Evolutionary conservation across 2,888 invertebrate genomes (phyloP), one percentile per base, ranked within the genome.

Genomic region (Acronicta psi): DNA sequence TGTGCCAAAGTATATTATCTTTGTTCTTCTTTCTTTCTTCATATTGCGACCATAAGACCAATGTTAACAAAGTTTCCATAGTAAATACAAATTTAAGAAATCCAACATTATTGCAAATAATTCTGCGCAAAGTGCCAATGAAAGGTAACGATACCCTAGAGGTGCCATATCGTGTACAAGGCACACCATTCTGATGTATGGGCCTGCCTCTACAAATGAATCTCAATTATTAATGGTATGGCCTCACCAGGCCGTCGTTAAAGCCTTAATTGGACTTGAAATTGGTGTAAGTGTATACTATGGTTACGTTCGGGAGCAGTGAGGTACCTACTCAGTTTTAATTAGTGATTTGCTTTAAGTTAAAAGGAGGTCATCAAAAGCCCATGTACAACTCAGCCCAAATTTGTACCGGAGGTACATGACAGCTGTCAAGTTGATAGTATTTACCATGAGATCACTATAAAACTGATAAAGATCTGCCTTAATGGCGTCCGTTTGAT

Each of bases 221-320:
- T 47, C 63, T 67, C 49, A 53, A 57, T 63, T 63, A 67, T 70
- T 53, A 60, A 73, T 58, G 67, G 41, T 43, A 55, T 43, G 41
- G 45, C 34, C 44, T 17, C 38, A 50, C 53, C 18, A 49, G 51
- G 46, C 40, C 29, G 18, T n/a, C 44, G 47, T 68, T 60, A 55
- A 9, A 25, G 42, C 31, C 34, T 47, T 51, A 55, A 70, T 70
- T 59, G 47, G 14, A 36, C 36, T 43, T 53, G 45, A 49, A 56
- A 56, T 56, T 54, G 53, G 18, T 51, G 37, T 52, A 34, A 34
- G 31, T 45, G 18, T 40, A 13, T 7, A n/a, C 18, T 40, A 17
- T 17, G 36, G 10, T 42, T 31, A 9, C 34, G 9, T 37, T 20
- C 13, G 5, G 9, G 41, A 13, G 23, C 14, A 14, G 34, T 18